Percentiles rank a stretch among this genome's conserved stretches.
phyloP scores from a whole-genome alignment of 2,113 vertebrate genomes.

The Caretta caretta region DNA sequence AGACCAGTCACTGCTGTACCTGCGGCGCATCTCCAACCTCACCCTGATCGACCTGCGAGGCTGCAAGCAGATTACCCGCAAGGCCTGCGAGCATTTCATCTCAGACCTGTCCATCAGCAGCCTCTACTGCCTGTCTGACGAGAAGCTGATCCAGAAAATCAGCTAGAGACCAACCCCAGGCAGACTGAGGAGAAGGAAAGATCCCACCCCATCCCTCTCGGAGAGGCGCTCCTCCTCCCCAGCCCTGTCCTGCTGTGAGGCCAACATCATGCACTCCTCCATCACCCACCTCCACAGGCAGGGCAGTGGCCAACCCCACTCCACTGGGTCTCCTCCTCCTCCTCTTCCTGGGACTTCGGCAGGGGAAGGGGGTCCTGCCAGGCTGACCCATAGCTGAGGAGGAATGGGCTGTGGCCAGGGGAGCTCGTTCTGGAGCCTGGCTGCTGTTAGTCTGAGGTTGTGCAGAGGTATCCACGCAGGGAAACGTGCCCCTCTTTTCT shows the following conservation, averaged over 20 bases:
- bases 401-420: slow-evolving; percentile 42
- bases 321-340: slow-evolving; percentile 63
- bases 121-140: slow-evolving; percentile 98
- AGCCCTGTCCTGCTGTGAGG: slow-evolving; percentile 59
- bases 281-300: slow-evolving; percentile 64
- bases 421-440: slow-evolving; percentile 40
- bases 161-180: slow-evolving; percentile 83
- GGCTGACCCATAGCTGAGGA: slow-evolving; percentile 68
- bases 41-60: slow-evolving; percentile 93
- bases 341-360: slow-evolving; percentile 50
- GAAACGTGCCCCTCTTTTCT: slow-evolving; percentile 30
- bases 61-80: slow-evolving; percentile 94
- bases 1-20: slow-evolving; percentile 92
- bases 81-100: slow-evolving; percentile 97
- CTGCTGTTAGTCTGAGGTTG: not conserved
- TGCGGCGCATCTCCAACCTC: slow-evolving; percentile 92
- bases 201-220: slow-evolving; percentile 74
- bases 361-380: slow-evolving; percentile 69
- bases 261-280: slow-evolving; percentile 67
- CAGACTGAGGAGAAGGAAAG: slow-evolving; percentile 78
- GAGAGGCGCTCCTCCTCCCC: slow-evolving; percentile 73
- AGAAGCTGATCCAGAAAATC: slow-evolving; percentile 99
- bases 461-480: slow-evolving; percentile 41
- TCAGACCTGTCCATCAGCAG: slow-evolving; percentile 96
- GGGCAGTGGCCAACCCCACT: slow-evolving; percentile 23